Evolutionary conservation across 2,113 vertebrate genomes (phyloP), one percentile per base, ranked within the genome.

Genomic region (Oryzias curvinotus): DNA sequence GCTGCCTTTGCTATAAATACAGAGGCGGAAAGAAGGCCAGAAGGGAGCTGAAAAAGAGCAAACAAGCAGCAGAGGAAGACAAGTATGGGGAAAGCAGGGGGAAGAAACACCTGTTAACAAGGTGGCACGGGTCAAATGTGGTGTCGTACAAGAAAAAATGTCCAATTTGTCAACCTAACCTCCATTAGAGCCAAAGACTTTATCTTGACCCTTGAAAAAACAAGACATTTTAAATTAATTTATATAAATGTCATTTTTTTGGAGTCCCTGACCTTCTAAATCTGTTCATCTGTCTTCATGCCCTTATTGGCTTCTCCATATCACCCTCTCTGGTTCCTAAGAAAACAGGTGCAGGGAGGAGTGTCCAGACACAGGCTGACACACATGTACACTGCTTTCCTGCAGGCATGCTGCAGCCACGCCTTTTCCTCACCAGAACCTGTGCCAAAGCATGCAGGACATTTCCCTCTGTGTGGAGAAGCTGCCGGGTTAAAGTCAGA

Each of bases 341-440:
- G 70, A 65, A 53, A 90, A 87, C 91, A 90, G 91, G 88, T 92
- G 90, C 82, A 75, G 61, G 43, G 56, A 80, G 72, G 73, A 71
- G 70, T 77, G 72, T 74, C 79, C 64, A 48, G 46, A 60, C 66
- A 46, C 43, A 45, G 3, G 18, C 36, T 48, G 52, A 58, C 64
- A 58, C 62, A 44, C 23, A 48, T 14, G 55, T 62, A 64, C 71
- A 30, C 58, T n/a, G 67, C 53, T 53, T 23, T 60, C 48, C 14
- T 64, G 57, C 36, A 65, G 51, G 30, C 43, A 42, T 51, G 7
- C 68, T 61, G 48, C 49, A 21, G 71, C 68, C 77, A 71, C 43
- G 49, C 64, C 71, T 76, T 54, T 74, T 68, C 64, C 53, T 57
- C 7, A 66, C 51, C 59, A 62, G 54, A 85, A 75, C 86, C 85